These are phyloP conservation scores for Mixornis gularis DNA, from an alignment of 2,113 vertebrate genomes.

Conservation along the genomic window DNA sequence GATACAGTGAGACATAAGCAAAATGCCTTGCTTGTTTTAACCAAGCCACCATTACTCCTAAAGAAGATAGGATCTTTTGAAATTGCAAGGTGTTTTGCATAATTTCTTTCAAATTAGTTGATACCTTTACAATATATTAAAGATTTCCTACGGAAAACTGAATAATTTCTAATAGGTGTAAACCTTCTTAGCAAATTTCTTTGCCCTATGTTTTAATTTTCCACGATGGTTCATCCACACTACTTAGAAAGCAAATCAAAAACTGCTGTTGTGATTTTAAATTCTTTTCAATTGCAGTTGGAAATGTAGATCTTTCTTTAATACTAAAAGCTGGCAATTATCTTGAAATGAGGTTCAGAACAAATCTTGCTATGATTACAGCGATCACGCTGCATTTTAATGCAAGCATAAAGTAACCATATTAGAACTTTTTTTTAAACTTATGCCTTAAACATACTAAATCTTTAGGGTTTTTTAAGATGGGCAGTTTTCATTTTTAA, in stretches of 20 bases:
- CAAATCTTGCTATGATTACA: constrained; percentile 37
- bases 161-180: constrained; percentile 38
- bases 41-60: neutral
- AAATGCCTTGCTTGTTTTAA: neutral
- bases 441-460: neutral
- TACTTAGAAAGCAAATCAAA: constrained; percentile 29
- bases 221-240: neutral
- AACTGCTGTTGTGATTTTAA: constrained; percentile 44
- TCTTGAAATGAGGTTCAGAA: constrained; percentile 34
- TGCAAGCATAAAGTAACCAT: neutral
- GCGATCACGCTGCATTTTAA: constrained; percentile 42
- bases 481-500: neutral
- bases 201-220: constrained; percentile 32
- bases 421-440: neutral
- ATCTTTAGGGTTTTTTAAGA: neutral
- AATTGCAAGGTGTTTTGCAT: neutral
- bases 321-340: constrained; percentile 31
- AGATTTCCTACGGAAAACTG: neutral
- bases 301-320: constrained; percentile 34
- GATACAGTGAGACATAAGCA: neutral
- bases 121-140: constrained; percentile 26
- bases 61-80: neutral
- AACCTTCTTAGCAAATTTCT: constrained; percentile 33
- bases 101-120: constrained; percentile 36
- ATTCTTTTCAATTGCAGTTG: constrained; percentile 38